Conservation (phyloP, 2,888 invertebrate genomes). For the Frankliniella intonsa region DNA sequence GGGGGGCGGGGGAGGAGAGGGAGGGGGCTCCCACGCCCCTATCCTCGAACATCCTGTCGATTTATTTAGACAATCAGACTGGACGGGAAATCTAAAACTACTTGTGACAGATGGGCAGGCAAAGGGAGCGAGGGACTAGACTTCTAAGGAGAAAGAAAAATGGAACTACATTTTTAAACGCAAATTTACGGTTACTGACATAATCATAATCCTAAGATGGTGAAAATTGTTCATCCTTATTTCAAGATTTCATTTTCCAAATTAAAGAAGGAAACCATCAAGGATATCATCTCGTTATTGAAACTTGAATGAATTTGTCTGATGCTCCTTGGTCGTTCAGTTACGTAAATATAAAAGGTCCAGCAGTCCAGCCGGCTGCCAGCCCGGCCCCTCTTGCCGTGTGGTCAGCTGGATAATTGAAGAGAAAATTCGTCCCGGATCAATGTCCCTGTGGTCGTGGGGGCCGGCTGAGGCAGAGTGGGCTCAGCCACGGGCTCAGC, state of each 20-base stretch:
- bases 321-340: too few relatives aligned
- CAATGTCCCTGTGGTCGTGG: conserved; percentile 5
- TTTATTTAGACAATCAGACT: conserved; percentile 2
- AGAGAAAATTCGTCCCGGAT: conserved; percentile 10
- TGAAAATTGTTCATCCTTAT: too few relatives aligned
- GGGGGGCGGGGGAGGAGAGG: not conserved
- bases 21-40: not conserved
- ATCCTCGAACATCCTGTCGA: not conserved
- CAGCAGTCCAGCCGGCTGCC: not conserved
- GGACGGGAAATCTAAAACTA: not conserved
- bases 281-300: too few relatives aligned
- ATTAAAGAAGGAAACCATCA: too few relatives aligned
- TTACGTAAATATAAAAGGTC: too few relatives aligned
- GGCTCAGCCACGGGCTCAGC: not conserved
- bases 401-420: not conserved
- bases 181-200: not conserved
- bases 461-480: not conserved
- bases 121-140: too few relatives aligned
- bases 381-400: not conserved
- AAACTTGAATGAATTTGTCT: too few relatives aligned
- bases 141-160: not conserved
- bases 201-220: too few relatives aligned
- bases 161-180: not conserved
- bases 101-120: too few relatives aligned
- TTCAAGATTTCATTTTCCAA: too few relatives aligned